Evolutionary conservation across 2,797 vertebrate species (phyloP).

Genomic region (Pogonophryne albipinna): DNA sequence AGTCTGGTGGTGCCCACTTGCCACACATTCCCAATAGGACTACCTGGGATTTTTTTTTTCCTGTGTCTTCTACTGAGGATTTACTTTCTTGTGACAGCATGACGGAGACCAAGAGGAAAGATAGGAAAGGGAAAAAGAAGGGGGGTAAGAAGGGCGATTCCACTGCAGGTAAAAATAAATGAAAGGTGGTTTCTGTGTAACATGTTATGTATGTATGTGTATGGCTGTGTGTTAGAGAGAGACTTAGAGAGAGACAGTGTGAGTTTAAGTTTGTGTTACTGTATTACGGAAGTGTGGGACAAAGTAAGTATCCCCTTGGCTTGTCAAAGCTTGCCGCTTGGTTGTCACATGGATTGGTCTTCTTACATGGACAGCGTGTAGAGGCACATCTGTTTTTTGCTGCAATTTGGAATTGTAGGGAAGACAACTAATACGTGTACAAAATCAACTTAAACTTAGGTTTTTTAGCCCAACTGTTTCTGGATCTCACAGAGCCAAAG

Average conservation of each 20-base stretch:
- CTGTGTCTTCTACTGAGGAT: slow-evolving; percentile 76
- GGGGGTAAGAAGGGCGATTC: slow-evolving; percentile 77
- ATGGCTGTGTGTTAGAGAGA: not conserved
- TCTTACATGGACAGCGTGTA: slow-evolving; percentile 67
- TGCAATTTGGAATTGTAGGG: slow-evolving; percentile 48
- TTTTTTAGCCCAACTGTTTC: slow-evolving; percentile 18
- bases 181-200: slow-evolving; percentile 50
- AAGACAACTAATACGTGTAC: slow-evolving; percentile 53
- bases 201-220: slow-evolving; percentile 4
- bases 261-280: slow-evolving; percentile 39
- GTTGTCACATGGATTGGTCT: slow-evolving; percentile 78
- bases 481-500: slow-evolving; percentile 24
- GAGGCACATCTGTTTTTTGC: slow-evolving; percentile 75
- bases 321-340: slow-evolving; percentile 81
- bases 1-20: slow-evolving; percentile 81
- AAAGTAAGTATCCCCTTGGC: slow-evolving; percentile 69
- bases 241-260: slow-evolving; percentile 28
- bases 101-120: slow-evolving; percentile 84
- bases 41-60: slow-evolving; percentile 67
- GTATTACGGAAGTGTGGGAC: slow-evolving; percentile 55
- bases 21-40: slow-evolving; percentile 82
- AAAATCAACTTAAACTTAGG: slow-evolving; percentile 28
- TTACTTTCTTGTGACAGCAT: slow-evolving; percentile 83
- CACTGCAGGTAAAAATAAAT: slow-evolving; percentile 78
- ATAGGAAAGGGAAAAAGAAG: slow-evolving; percentile 82